A percentile compares a stretch with the other conserved stretches of the same genome.
phyloP scores from a whole-genome alignment of 2,888 invertebrate species.

The Brachycybe producta region DNA sequence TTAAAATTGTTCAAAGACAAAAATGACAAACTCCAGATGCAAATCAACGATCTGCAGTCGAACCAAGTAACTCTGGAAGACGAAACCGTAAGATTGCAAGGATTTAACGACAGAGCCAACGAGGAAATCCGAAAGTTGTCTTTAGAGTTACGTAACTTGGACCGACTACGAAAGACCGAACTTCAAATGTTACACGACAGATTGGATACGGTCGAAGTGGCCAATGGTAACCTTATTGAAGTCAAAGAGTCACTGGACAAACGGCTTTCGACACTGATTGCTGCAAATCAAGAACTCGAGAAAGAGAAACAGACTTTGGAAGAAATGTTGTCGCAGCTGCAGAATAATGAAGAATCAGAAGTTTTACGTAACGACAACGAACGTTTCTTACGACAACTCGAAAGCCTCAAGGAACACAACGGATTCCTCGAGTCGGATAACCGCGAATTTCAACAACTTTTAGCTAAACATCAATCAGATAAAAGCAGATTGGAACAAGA shows the following conservation, averaged over 20 bases:
- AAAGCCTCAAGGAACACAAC: conserved; percentile 19
- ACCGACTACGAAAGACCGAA: conserved; percentile 45
- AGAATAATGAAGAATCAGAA: background rate
- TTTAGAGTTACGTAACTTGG: conserved; percentile 7
- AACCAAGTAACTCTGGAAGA: conserved; percentile 16
- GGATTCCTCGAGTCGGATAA: conserved; percentile 22
- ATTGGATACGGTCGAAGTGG: conserved; percentile 56
- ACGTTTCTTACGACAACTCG: conserved; percentile 10
- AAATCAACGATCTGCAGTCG: conserved; percentile 21
- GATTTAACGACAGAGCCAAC: conserved; percentile 30
- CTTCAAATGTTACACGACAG: conserved; percentile 48
- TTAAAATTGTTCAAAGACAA: conserved; percentile 62
- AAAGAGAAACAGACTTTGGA: conserved; percentile 3
- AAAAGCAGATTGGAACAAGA: conserved; percentile 20
- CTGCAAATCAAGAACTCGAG: background rate
- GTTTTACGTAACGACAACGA: background rate
- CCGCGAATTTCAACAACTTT: conserved; percentile 21
- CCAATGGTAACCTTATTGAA: conserved; percentile 63
- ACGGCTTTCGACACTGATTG: conserved; percentile 6
- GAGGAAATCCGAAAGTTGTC: conserved; percentile 18
- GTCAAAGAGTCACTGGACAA: conserved; percentile 66
- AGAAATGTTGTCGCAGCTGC: background rate
- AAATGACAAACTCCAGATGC: conserved; percentile 31
- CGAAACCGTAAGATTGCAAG: background rate
- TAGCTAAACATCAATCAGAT: conserved; percentile 19